Conservation (phyloP, 1,140 invertebrate species). For the Orius insidiosus region DNA sequence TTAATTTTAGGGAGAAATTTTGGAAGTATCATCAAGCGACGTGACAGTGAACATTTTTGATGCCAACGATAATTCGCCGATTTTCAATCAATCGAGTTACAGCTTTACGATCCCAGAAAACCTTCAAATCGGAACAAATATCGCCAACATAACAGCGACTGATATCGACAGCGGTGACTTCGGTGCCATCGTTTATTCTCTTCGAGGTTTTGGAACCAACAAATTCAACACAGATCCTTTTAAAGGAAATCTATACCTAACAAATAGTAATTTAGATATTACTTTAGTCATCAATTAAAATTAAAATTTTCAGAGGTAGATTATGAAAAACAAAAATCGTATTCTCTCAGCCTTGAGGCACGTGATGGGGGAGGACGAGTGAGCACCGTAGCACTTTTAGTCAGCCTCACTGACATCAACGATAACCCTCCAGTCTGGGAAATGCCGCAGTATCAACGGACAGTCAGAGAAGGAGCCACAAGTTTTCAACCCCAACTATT, state of each 20-base stretch:
- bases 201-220: slow-evolving; percentile 58
- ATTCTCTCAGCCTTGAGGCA: slow-evolving; percentile 57
- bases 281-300: background rate
- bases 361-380: slow-evolving; percentile 55
- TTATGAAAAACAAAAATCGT: slow-evolving; percentile 60
- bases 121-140: slow-evolving; percentile 35
- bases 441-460: slow-evolving; percentile 48
- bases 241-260: slow-evolving; percentile 45
- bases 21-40: slow-evolving; percentile 39
- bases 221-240: slow-evolving; percentile 44
- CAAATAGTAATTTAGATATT: slow-evolving; percentile 22
- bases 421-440: slow-evolving; percentile 70
- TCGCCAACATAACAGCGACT: slow-evolving; percentile 44
- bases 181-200: slow-evolving; percentile 47
- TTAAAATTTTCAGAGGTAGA: slow-evolving; percentile 27
- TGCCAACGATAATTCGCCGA: slow-evolving; percentile 64
- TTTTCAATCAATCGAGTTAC: slow-evolving; percentile 45
- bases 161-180: slow-evolving; percentile 53
- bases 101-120: slow-evolving; percentile 47
- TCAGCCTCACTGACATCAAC: slow-evolving; percentile 60
- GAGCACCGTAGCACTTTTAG: slow-evolving; percentile 43
- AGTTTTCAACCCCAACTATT: slow-evolving; percentile 59
- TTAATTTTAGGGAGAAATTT: slow-evolving; percentile 18
- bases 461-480: slow-evolving; percentile 48
- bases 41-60: slow-evolving; percentile 57